Base-by-base conservation (phyloP, 92 coral and sea anemone species). In the Porites cylindrica region DNA sequence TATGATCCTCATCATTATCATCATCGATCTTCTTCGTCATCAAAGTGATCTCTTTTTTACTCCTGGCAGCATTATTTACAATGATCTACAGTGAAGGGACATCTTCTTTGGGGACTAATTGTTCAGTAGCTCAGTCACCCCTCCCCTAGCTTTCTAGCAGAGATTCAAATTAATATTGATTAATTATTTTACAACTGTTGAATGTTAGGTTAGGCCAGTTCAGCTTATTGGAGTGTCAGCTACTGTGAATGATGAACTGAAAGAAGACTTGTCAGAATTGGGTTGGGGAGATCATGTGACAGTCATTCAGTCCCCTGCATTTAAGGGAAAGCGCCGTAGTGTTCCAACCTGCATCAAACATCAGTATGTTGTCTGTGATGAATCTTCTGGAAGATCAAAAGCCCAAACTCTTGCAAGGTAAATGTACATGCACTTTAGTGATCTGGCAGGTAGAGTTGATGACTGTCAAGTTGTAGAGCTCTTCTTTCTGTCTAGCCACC, bases 261-360 rank as follows among this genome's bases (percentile, higher is more conserved):
- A 78, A 72, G 98, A 95, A 63, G 98, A 95, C 67, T 84, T 95
- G 43, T 68, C 80, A 24, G 96, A 91, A 65, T 66, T 95, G 38
- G 98, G 98, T 52, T 93, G 98, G 98, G 98, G 98, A 20, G 96
- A 95, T 71, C 96, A 95, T 91, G 94, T 95, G 75, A 88, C 83
- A 64, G 86, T 95, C 10, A 77, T 91, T 19, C 94, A 95, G 91
- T 90, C 98, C 52, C 93, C 94, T 29, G 82, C 94, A 61, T 91
- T 80, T 78, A 91, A 70, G 63, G 94, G 94, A 58, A 88, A 89
- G 80, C 81, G 16, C 11, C 85, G 92, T 14, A 93, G 83, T 60
- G 82, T 95, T 82, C 98, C 98, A 8, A 69, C 91, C 62, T 88
- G 93, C 70, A 95, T 95, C 11, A 70, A 66, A 20, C 98, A 95